A percentile compares a stretch with the other conserved stretches of the same genome.
phyloP scores from a whole-genome alignment of 2,888 invertebrate genomes.

The Drosophila tripunctata region DNA sequence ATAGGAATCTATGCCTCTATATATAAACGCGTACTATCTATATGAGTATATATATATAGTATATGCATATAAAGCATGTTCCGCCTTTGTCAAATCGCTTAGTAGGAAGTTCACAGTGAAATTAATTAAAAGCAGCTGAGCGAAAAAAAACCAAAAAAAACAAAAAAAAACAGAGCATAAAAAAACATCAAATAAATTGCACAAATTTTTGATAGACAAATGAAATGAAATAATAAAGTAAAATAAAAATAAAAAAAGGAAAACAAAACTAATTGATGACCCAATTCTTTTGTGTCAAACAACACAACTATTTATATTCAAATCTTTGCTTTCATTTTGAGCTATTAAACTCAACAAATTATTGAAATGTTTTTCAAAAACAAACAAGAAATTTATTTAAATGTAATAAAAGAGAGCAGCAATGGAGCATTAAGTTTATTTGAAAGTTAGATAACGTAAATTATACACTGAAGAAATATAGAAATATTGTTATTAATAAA shows the following conservation, averaged over 20 bases:
- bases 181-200: slow-evolving; percentile 72
- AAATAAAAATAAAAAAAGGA: slow-evolving; percentile 1
- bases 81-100: slow-evolving; percentile 55
- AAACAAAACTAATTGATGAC: slow-evolving; percentile 61
- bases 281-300: slow-evolving; percentile 63
- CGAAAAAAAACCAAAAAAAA: slow-evolving; percentile 13
- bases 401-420: not conserved
- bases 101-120: slow-evolving; percentile 58
- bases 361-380: not conserved
- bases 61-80: slow-evolving; percentile 30
- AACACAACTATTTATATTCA: slow-evolving; percentile 59
- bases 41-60: slow-evolving; percentile 2
- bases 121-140: slow-evolving; percentile 70
- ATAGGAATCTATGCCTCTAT: slow-evolving; percentile 15
- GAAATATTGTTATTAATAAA: too few species aligned
- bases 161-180: slow-evolving; percentile 9
- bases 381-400: not conserved
- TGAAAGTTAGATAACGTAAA: not conserved
- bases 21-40: slow-evolving; percentile 3
- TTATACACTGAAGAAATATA: not conserved
- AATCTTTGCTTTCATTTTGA: slow-evolving; percentile 53
- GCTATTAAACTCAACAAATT: slow-evolving; percentile 14
- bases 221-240: slow-evolving; percentile 14
- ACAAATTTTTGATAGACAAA: slow-evolving; percentile 48
- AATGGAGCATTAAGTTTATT: not conserved